Base-by-base conservation (phyloP, 2,113 vertebrate genomes). In the Grantiella picta region DNA sequence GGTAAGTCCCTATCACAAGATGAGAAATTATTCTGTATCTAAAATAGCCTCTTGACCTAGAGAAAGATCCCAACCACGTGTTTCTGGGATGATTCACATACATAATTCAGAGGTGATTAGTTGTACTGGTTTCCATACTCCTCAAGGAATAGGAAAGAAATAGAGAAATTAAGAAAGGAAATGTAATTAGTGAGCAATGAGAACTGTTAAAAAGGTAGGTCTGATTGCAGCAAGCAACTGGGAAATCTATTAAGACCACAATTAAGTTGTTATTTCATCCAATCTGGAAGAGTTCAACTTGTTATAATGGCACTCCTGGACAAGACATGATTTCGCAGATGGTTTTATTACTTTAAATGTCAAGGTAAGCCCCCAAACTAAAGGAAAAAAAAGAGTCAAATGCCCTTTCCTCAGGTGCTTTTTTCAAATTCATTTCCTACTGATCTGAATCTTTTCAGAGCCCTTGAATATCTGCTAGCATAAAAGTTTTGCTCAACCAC, bases 81-180 rank as follows among this genome's bases (percentile, higher is more conserved):
- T 82, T 95, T 86, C 82, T 88, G 60, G 44, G 76, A 68, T 94
- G 76, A 93, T 82, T 97, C 95, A 95, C 64, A 93, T 95, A 49
- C 80, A 94, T 97, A 97, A 95, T 90, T 96, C 64, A 94, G 71
- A 82, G 45, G 36, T 86, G 61, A 97, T 94, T 96, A 94, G 36
- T 64, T 90, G 69, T 73, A 53, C 80, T 56, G 49, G 49, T 89
- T 95, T 96, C 82, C 53, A 81, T 75, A 53, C 25, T 92, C 82
- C 69, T 89, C 31, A 92, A 93, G 82, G 86, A 90, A 89, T 60
- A 93, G 49, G 68, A 96, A 90, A 96, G 80, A 92, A 94, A 95
- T 77, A 36, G 64, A 73, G 64, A 94, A 90, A 96, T 96, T 95
- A 93, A 83, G 72, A 90, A 56, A 94, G 44, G 72, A 93, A 95